Evolutionary conservation across 2,797 vertebrate genomes (phyloP), one percentile per base, ranked within the genome.

Genomic region (Aeoliscus strigatus): DNA sequence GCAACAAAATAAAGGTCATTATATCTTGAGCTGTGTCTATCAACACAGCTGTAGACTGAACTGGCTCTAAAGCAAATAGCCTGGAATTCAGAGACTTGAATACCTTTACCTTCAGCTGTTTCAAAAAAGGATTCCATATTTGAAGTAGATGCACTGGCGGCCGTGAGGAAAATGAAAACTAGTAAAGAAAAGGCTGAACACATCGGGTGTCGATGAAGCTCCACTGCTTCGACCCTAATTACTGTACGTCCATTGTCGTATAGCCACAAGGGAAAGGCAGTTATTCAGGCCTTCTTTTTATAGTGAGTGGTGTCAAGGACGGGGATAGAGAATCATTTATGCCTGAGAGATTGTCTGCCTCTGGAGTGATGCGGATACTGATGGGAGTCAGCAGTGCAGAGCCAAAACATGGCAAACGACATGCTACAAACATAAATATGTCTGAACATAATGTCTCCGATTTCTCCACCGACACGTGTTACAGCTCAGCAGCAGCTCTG

Each of bases 231-330:
- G 18, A 21, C 18, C 8, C 8, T 8, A 3, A 25, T 25, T 64
- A 68, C 53, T 49, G 42, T 26, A 50, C 17, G 30, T 33, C 66
- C 65, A 63, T 78, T 75, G 75, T 36, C 55, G 40, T 52, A 58
- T 61, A 52, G 65, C 63, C 78, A 61, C 73, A 41, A 48, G 75
- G 65, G 66, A 70, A n/a, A 49, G 28, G 64, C 46, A 73, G 77
- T 80, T 75, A 77, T 77, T 69, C 65, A 68, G 51, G 56, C 35
- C 53, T 65, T 68, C 70, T 74, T 82, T 81, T 78, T 72, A 80
- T 77, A 69, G 65, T 53, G 58, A 73, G 70, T 51, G 51, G 56
- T 71, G 82, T 82, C 80, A 78, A 82, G 60, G 65, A 74, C 62
- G 6, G 51, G 17, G 52, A 64, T 48, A 64, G 57, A 73, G 73